Evolutionary conservation across 37 sponge, comb jelly and placozoan genomes (phyloP).

Genomic region (Tethya wilhelma): DNA sequence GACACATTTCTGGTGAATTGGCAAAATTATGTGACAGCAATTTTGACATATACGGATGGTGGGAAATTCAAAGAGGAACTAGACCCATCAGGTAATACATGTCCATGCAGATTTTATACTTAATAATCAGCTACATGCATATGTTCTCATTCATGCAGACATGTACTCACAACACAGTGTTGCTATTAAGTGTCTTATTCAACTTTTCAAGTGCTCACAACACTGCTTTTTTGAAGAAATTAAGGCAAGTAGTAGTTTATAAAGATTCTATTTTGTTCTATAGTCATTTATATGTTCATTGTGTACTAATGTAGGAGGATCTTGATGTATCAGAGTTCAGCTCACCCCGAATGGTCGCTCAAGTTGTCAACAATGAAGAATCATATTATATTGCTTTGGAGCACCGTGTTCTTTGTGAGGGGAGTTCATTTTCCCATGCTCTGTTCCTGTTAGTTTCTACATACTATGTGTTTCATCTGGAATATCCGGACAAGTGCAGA

Average conservation of each 20-base stretch:
- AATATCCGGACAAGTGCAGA: too few species aligned
- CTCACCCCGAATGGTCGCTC: slow-evolving; percentile 35
- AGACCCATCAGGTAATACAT: not conserved
- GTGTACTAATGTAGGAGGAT: not conserved
- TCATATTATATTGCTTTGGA: slow-evolving; percentile 37
- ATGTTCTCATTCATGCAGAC: slow-evolving; percentile 7
- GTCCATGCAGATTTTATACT: not conserved
- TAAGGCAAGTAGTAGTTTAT: slow-evolving; percentile 5
- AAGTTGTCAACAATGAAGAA: slow-evolving; percentile 1
- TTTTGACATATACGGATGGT: slow-evolving; percentile 6
- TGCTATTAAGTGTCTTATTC: slow-evolving; percentile 16
- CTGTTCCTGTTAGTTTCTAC: slow-evolving; percentile 28
- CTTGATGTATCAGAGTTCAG: not conserved
- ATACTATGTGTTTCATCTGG: slow-evolving; percentile 49
- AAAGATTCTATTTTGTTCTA: not conserved
- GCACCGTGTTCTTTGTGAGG: slow-evolving; percentile 12
- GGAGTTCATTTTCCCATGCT: slow-evolving; percentile 14
- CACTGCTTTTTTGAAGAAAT: not conserved
- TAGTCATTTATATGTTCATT: not conserved
- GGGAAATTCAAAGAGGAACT: not conserved
- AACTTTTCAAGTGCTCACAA: not conserved
- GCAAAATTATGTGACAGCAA: slow-evolving; percentile 12
- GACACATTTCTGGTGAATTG: slow-evolving; percentile 3
- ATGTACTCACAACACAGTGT: not conserved
- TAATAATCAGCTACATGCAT: not conserved